Base-by-base conservation (phyloP, 1,140 invertebrate species). In the Leptinotarsa undecemlineata region DNA sequence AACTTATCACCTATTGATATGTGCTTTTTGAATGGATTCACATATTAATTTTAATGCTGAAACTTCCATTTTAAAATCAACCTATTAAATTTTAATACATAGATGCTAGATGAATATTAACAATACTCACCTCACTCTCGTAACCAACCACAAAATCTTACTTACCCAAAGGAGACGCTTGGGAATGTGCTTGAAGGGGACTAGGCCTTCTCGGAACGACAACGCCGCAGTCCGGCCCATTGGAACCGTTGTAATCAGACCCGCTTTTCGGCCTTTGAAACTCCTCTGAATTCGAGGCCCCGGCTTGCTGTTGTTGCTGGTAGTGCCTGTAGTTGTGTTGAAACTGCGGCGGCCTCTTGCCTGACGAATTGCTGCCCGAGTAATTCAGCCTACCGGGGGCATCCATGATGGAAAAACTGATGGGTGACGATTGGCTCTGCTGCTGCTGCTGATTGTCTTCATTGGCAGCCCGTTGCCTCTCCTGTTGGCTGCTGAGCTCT, bases 391-490 rank as follows among this genome's bases (percentile, higher is more conserved):
- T 85, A 15, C 87, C 87, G 23, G 90, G 88, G 3, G 88, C 87
- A 84, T 93, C 92, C 87, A 93, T 92, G 73, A 92, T 90, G 4
- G 91, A 92, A 84, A 91, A 93, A 84, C 91, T 92, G 68, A 92
- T 92, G 15, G 92, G 91, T 3, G 91, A 92, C 2, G 91, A 92
- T 78, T 93, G 92, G 78, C 88, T 91, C 79, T 89, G 89, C 13
- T 47, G 51, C n/a, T 57, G 51, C n/a, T 17, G 15, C 17, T 57
- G 51, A 14, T 57, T 51, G 15, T 69, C 68, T n/a, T 69, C 87
- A 86, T 71, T 63, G 21, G 17, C 48, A 23, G 33, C 23, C 14
- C 63, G 17, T 15, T 64, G 63, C 63, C 63, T 64, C 63, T 57
- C 51, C 76, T 81, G 81, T 64, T 88, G 86, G 67, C 74, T 86